phyloP scores from a whole-genome alignment of 2,113 vertebrate genomes.

The Lontra canadensis region DNA sequence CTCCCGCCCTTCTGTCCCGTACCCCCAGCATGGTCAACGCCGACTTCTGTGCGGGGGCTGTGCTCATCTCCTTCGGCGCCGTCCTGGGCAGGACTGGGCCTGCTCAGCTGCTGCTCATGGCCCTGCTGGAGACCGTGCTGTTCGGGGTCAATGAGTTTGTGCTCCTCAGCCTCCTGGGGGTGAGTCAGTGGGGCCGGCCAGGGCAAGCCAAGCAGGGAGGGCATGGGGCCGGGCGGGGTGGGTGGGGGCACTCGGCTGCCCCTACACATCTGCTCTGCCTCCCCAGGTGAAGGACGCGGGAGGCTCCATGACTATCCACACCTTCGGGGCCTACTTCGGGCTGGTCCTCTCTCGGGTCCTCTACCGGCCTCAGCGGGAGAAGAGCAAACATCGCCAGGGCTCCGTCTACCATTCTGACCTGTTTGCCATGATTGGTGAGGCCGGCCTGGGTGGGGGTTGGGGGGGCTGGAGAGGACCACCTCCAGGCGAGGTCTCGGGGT shows the following conservation, averaged over 20 bases:
- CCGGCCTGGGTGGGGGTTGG: not conserved
- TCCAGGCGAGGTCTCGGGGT: not conserved
- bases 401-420: slow-evolving; percentile 87
- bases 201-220: not conserved
- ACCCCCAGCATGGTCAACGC: slow-evolving; percentile 92
- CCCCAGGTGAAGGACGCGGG: slow-evolving; percentile 91
- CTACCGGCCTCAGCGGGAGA: slow-evolving; percentile 84
- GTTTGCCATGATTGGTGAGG: slow-evolving; percentile 93
- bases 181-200: slow-evolving; percentile 67
- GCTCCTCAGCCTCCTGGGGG: slow-evolving; percentile 86
- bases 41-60: slow-evolving; percentile 90
- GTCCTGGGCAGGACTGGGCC: slow-evolving; percentile 92
- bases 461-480: too few species aligned
- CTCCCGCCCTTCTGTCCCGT: rapidly evolving
- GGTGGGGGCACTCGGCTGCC: not conserved
- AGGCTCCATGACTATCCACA: slow-evolving; percentile 95
- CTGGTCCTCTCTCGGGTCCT: slow-evolving; percentile 90
- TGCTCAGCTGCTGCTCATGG: slow-evolving; percentile 90
- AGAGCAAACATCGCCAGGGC: slow-evolving; percentile 85
- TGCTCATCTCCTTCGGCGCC: slow-evolving; percentile 93
- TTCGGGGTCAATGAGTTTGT: slow-evolving; percentile 91
- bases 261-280: rapidly evolving
- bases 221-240: rapidly evolving
- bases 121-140: slow-evolving; percentile 89
- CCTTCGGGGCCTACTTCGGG: slow-evolving; percentile 95